Base-by-base conservation (phyloP, 2,888 invertebrate species). In the Rotaria macrura region DNA sequence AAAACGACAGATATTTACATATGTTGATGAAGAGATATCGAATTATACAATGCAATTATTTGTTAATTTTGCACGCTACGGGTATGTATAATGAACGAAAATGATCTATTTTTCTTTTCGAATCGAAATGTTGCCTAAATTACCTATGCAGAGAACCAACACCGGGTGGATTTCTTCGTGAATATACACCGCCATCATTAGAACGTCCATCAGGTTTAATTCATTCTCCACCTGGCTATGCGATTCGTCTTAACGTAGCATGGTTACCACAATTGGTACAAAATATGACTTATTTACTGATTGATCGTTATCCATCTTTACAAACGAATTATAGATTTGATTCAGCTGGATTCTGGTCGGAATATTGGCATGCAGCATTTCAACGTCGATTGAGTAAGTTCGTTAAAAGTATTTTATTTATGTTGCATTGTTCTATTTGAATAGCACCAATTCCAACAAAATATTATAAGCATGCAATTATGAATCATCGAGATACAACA, bases 31-130 rank as follows among this genome's bases (percentile, higher is more conserved):
- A 86, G 91, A 92, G 87, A 91, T 92, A 87, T 91, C 91, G 84
- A 90, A 92, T 87, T 90, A 91, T 87, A 91, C 92, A 90, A 92
- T 92, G 89, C 89, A 89, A 85, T 87, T 92, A 87, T 90, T 90
- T 88, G 90, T 90, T 12, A 91, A 92, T 88, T 92, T 92, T 88
- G 90, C 90, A 17, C 89, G 89, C 85, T 89, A 89, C 85, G 91
- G 92, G 92, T 92, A 88, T 88, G 89, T 87, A 38, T 83, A 54
- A 29, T 38, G 25, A 43, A 43, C 12, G 2, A n/a, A 43, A 79
- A 4, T 34, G 20, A 23, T 79, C 6, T 1, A n/a, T 84, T 38
- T 52, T 25, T 83, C 43, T 29, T n/a, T 47, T 83, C 0, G 2
- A 49, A n/a, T 25, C 14, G 6, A 74, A 49, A 47, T 12, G 47